A percentile compares a stretch with the other conserved stretches of the same genome.
These are phyloP conservation scores for Plectrocnemia conspersa DNA, from an alignment of 1,140 invertebrate genomes.

Conservation along the genomic window DNA sequence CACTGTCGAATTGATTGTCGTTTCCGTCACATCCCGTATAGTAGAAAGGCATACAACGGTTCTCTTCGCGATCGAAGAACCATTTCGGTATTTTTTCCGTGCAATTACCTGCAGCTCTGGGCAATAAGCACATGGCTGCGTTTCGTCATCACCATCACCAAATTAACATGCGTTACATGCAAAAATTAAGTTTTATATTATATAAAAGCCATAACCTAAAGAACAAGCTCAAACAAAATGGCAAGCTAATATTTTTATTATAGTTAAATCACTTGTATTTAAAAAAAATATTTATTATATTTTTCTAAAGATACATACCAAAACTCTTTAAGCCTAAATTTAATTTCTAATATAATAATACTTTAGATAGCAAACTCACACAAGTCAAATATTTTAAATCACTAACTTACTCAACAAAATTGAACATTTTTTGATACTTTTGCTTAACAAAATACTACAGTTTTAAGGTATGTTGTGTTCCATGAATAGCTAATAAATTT, in stretches of 20 bases:
- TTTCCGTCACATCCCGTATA: conserved; percentile 91
- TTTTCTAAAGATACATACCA: background rate
- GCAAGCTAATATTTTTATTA: background rate
- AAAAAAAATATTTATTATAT: background rate
- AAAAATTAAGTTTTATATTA: conserved; percentile 4
- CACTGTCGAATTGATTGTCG: conserved; percentile 77
- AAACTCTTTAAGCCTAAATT: background rate
- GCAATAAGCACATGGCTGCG: conserved; percentile 74
- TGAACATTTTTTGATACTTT: no score
- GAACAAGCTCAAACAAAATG: background rate
- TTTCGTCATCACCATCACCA: conserved; percentile 20
- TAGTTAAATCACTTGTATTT: background rate
- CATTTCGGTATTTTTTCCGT: conserved; percentile 70
- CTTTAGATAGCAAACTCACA: no score
- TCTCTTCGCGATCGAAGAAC: conserved; percentile 81
- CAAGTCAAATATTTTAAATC: no score
- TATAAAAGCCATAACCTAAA: background rate
- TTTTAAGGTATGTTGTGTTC: no score
- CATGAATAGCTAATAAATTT: no score
- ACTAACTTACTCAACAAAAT: no score
- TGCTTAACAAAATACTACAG: no score
- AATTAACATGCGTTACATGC: conserved; percentile 21
- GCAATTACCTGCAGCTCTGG: conserved; percentile 76
- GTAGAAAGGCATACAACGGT: conserved; percentile 91
- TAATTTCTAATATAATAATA: no score